These are phyloP conservation scores for Temnothorax unifasciatus DNA, from an alignment of 2,888 invertebrate genomes.

Conservation along the genomic window DNA sequence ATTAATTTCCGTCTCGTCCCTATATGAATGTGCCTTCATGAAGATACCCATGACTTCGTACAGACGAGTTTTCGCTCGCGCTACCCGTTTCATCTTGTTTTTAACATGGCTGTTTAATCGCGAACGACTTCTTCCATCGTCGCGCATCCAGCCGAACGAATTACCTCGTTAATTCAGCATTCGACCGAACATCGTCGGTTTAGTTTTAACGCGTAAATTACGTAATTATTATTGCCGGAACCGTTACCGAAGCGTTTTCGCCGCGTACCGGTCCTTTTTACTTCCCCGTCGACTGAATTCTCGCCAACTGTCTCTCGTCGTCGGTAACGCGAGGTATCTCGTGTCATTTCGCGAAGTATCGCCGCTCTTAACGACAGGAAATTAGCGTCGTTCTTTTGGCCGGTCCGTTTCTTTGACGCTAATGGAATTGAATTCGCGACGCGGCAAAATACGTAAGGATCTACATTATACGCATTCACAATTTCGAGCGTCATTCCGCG, in stretches of 20 bases:
- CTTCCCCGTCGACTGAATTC: conserved; percentile 42
- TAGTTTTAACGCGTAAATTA: conserved; percentile 62
- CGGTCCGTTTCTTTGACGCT: conserved; percentile 47
- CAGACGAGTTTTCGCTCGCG: neutral
- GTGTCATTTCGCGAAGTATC: conserved; percentile 64
- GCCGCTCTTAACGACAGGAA: conserved; percentile 69
- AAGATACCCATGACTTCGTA: conserved; percentile 2
- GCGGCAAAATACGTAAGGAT: conserved; percentile 43
- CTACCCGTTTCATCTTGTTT: neutral
- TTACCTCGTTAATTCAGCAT: conserved; percentile 46
- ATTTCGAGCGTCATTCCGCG: conserved; percentile 63
- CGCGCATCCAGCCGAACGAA: conserved; percentile 3
- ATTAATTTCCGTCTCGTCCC: neutral
- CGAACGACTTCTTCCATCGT: conserved; percentile 7
- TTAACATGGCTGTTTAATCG: conserved; percentile 30
- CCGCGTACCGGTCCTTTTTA: conserved; percentile 43
- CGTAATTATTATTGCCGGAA: conserved; percentile 43
- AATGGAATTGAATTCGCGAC: conserved; percentile 72
- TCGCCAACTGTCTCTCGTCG: conserved; percentile 40
- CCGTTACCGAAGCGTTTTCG: neutral
- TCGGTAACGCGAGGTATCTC: conserved; percentile 60
- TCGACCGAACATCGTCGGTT: conserved; percentile 16
- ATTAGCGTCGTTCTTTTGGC: conserved; percentile 68
- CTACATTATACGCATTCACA: conserved; percentile 63
- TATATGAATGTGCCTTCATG: neutral